phyloP scores from a whole-genome alignment of 2,113 vertebrate species.

The Gopherus flavomarginatus region DNA sequence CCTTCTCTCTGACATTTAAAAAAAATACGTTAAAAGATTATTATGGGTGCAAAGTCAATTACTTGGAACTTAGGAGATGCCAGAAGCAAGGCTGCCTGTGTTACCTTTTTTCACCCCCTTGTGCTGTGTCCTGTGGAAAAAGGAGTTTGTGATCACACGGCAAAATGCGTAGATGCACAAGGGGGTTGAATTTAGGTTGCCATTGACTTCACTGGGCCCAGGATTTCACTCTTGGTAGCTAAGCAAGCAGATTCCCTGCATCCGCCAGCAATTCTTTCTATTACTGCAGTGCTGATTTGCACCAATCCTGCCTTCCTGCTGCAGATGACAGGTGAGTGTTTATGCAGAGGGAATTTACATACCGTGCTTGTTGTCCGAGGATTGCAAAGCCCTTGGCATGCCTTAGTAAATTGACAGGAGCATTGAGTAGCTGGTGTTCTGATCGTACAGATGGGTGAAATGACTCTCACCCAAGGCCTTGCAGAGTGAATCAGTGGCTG shows the following conservation, averaged over 20 bases:
- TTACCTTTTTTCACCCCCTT: neutral
- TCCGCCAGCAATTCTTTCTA: fast-evolving
- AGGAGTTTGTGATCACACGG: neutral
- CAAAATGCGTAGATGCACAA: neutral
- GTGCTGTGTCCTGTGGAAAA: neutral
- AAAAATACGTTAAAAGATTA: neutral
- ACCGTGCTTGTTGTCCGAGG: fast-evolving
- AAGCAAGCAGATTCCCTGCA: neutral
- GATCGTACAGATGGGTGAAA: neutral
- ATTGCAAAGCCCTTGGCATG: fast-evolving
- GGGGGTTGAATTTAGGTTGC: neutral
- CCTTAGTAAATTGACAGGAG: neutral
- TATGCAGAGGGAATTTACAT: neutral
- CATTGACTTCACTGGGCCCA: fast-evolving
- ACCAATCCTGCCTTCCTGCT: neutral
- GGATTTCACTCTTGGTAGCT: fast-evolving
- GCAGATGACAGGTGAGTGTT: neutral
- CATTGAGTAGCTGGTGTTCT: fast-evolving
- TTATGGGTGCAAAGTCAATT: neutral
- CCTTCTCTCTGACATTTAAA: neutral
- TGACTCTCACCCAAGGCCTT: fast-evolving
- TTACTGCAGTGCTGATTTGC: fast-evolving
- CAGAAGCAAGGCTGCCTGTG: neutral
- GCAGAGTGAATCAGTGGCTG: fast-evolving
- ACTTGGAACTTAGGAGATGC: neutral